Percentiles rank a stretch among this genome's conserved stretches.
phyloP scores from a whole-genome alignment of 2,888 invertebrate species.

The Galerucella nymphaeae region DNA sequence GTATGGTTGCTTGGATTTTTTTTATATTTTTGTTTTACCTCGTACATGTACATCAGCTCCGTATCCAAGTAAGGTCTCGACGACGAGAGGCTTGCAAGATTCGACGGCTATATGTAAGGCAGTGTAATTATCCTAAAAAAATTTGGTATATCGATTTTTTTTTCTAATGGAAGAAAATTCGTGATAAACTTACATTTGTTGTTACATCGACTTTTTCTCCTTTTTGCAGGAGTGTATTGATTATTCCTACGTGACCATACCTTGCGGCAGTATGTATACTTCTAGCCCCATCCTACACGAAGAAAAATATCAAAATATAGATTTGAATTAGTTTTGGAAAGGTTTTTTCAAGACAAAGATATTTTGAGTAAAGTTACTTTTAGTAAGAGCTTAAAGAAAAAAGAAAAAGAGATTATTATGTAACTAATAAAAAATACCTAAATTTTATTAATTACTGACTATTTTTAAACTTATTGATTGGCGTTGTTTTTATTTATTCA shows the following conservation, averaged over 20 bases:
- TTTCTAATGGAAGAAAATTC: slow-evolving; percentile 25
- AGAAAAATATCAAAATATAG: not conserved
- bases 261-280: slow-evolving; percentile 98
- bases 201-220: slow-evolving; percentile 97
- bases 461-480: no score
- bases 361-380: no score
- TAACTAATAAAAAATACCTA: no score
- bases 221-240: slow-evolving; percentile 93
- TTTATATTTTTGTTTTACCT: slow-evolving; percentile 62
- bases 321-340: no score
- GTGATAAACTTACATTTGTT: slow-evolving; percentile 80
- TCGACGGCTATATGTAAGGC: slow-evolving; percentile 98
- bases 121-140: slow-evolving; percentile 90
- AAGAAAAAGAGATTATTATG: no score
- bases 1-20: no score
- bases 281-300: slow-evolving; percentile 86
- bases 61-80: slow-evolving; percentile 94
- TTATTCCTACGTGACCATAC: slow-evolving; percentile 97
- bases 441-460: no score
- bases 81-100: slow-evolving; percentile 92
- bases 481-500: no score
- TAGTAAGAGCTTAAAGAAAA: no score
- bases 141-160: slow-evolving; percentile 27
- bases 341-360: no score
- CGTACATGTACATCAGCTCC: slow-evolving; percentile 98